A percentile compares a stretch with the other conserved stretches of the same genome.
These are phyloP conservation scores for Crenichthys baileyi DNA, from an alignment of 2,797 vertebrate species.

Conservation along the genomic window DNA sequence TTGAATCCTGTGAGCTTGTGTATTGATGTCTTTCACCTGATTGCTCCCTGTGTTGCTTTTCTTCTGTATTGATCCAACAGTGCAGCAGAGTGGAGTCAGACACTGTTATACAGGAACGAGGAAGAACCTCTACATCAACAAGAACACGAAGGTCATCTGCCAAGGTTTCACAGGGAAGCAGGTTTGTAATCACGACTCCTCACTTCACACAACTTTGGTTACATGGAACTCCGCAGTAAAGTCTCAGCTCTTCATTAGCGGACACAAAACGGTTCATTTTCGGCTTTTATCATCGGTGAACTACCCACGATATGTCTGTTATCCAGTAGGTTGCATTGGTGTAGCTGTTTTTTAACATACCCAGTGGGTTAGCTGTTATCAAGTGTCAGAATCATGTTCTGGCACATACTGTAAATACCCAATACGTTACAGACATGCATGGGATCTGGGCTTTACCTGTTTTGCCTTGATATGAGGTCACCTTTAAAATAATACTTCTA, in stretches of 20 bases:
- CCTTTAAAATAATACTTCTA: not conserved
- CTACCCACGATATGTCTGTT: too few relatives aligned
- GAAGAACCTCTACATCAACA: slow-evolving; percentile 90
- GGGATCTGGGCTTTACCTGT: not conserved
- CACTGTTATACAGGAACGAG: slow-evolving; percentile 89
- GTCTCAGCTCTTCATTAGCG: slow-evolving; percentile 11
- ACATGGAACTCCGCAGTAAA: slow-evolving; percentile 28
- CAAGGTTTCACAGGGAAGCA: slow-evolving; percentile 99
- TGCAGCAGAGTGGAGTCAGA: slow-evolving; percentile 91
- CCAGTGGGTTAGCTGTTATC: not conserved
- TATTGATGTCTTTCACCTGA: slow-evolving; percentile 5
- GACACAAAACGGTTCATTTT: not conserved
- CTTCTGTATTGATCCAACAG: slow-evolving; percentile 72
- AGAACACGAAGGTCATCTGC: slow-evolving; percentile 94
- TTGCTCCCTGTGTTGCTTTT: not conserved
- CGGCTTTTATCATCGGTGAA: not conserved
- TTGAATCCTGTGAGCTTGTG: not conserved
- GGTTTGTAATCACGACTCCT: slow-evolving; percentile 80
- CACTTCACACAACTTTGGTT: slow-evolving; percentile 10
- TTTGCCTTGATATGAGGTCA: not conserved
- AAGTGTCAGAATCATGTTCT: not conserved
- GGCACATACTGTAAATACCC: not conserved
- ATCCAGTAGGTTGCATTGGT: not conserved
- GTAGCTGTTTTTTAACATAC: not conserved
- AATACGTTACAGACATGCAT: not conserved